phyloP scores from a whole-genome alignment of 2,797 vertebrate species.

The Apogon hyalosoma region DNA sequence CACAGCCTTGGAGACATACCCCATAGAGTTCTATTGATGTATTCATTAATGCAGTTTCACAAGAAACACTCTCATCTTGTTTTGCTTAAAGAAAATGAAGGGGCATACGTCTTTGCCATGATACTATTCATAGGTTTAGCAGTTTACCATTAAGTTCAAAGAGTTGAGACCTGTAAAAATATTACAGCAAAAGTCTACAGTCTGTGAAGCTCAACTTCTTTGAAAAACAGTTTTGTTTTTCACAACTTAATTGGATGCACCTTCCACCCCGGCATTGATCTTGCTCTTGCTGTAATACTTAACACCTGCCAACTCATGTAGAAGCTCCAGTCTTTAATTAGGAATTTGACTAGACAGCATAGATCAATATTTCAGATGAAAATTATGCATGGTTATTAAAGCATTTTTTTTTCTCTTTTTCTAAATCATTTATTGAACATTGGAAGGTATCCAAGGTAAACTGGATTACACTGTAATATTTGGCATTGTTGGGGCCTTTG shows the following conservation, averaged over 20 bases:
- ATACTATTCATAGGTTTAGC: not conserved
- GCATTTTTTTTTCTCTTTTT: constrained; percentile 3
- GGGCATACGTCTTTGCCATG: not conserved
- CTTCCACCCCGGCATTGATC: constrained; percentile 30
- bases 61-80: not conserved
- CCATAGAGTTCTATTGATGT: not conserved
- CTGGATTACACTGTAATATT: not conserved
- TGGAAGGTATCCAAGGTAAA: constrained; percentile 27
- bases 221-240: not conserved
- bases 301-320: constrained; percentile 41
- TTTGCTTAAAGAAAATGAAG: not conserved
- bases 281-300: constrained; percentile 17
- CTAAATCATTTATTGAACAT: constrained; percentile 15
- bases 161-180: not conserved
- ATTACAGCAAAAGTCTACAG: not conserved
- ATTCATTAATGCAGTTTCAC: not conserved
- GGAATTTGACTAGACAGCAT: constrained; percentile 29
- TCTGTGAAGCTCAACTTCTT: not conserved
- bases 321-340: constrained; percentile 46
- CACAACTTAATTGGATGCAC: constrained; percentile 37
- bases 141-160: not conserved
- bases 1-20: too few species aligned
- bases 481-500: not conserved
- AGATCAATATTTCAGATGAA: constrained; percentile 61
- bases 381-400: constrained; percentile 45